Evolutionary conservation across 2,888 invertebrate genomes (phyloP), one percentile per base, ranked within the genome.

Genomic region (Pachydiplax longipennis): DNA sequence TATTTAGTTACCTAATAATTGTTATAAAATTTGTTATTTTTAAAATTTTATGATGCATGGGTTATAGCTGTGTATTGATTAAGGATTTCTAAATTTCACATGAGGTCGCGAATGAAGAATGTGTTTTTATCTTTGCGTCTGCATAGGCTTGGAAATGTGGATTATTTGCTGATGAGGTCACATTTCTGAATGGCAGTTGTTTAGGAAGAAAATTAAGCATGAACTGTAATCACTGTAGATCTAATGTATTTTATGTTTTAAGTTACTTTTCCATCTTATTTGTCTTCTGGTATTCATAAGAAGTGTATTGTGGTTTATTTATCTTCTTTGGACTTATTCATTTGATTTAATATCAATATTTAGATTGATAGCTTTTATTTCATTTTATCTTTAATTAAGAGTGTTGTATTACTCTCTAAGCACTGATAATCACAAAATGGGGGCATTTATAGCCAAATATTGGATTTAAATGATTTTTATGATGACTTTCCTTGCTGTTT

Each of bases 221-320:
- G 61, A 87, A 48, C 87, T 65, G 87, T 87, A 87, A 87, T 87
- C 61, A 37, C 61, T 65, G 61, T 87, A 87, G 87, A 87, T 87
- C 87, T 65, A 58, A 87, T 87, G 37, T 87, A 87, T 87, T 87
- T 87, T 87, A 87, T 87, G 87, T 87, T 87, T 87, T 87, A 87
- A 61, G 61, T 87, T 87, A 37, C 61, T 87, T 87, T 44, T 37
- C 87, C 61, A 35, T 61, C 61, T 87, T 58, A 61, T 22, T 37
- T 61, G 61, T 61, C 87, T 37, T 65, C 61, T 65, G 87, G 87
- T 37, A 87, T 87, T 87, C 65, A 61, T 87, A 8, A 61, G 65
- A 18, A 61, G 5, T 65, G 65, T 87, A 61, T 37, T 87, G 58
- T 87, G 87, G 87, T 87, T 87, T 65, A 87, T 87, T 87, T 87